Evolutionary conservation across 2,113 vertebrate genomes (phyloP), one percentile per base, ranked within the genome.

Genomic region (Apus apus): DNA sequence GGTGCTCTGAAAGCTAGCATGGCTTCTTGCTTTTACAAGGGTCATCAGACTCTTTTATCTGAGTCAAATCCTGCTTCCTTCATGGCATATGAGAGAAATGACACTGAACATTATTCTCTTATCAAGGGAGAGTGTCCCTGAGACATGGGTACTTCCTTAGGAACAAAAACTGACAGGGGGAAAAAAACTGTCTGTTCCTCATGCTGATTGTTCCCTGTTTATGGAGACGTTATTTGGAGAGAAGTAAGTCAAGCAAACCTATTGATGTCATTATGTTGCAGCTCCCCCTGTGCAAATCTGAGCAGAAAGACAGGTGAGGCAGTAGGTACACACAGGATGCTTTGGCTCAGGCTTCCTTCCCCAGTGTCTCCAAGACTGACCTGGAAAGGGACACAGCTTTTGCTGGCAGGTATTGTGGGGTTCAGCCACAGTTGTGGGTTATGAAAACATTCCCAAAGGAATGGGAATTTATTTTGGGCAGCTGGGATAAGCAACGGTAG

Each of bases 21-120:
- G 80, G 17, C 38, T 90, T 90, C 34, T n/a, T 90, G 48, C 85
- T 89, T 89, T 96, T 89, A 88, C 66, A 90, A 81, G 92, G 90
- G 85, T 96, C 92, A 81, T 81, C 75, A 90, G 57, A 93, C 76
- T 92, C 91, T 95, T 94, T 92, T 75, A 93, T 85, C 73, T 68
- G 76, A 93, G 86, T 65, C 88, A 89, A 95, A 78, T 73, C 73
- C 86, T 76, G 45, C 78, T 87, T 96, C 77, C 91, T 91, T 70
- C 66, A 91, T 60, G 84, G 81, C 22, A 21, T n/a, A 73, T 0
- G 26, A 91, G 80, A 93, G 87, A 85, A 64, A 70, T 73, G 74
- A 91, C 85, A 95, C 74, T 5, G 3, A 95, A 90, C 64, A 70
- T 70, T n/a, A 66, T 62, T 89, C 70, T 91, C 73, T 91, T 82